Evolutionary conservation across 2,113 vertebrate species (phyloP).

Genomic region (Rhagologus leucostigma): DNA sequence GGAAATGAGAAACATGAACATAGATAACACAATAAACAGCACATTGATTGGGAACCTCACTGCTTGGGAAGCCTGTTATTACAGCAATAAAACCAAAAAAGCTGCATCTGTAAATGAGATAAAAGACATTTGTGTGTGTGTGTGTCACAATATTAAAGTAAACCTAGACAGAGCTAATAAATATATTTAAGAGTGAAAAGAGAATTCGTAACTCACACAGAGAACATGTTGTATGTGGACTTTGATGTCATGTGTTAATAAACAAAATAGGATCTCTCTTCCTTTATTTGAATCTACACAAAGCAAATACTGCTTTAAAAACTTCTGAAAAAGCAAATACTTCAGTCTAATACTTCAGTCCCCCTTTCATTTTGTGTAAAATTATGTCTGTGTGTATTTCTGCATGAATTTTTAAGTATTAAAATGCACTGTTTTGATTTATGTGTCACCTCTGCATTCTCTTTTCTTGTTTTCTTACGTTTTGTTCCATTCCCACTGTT

Average conservation of each 20-base stretch:
- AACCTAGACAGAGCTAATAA: neutral
- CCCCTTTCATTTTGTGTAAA: neutral
- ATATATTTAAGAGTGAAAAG: neutral
- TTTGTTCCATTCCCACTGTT: neutral
- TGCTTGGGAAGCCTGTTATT: neutral
- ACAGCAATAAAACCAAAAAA: neutral
- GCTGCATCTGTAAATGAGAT: neutral
- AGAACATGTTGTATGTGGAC: neutral
- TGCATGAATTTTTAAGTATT: neutral
- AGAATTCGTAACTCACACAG: neutral
- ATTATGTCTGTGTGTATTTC: neutral
- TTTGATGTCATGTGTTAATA: neutral
- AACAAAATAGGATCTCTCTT: neutral
- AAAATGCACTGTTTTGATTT: neutral
- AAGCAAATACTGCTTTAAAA: neutral
- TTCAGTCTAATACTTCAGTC: neutral
- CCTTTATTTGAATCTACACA: neutral
- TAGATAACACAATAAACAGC: neutral
- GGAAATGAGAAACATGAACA: neutral
- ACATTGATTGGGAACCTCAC: neutral
- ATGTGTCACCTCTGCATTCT: neutral
- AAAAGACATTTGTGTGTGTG: neutral
- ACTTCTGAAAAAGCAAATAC: neutral
- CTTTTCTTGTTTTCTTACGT: neutral
- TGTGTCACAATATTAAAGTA: neutral